Conservation (phyloP, 2,797 vertebrate species). For the Chrysocyon brachyurus region DNA sequence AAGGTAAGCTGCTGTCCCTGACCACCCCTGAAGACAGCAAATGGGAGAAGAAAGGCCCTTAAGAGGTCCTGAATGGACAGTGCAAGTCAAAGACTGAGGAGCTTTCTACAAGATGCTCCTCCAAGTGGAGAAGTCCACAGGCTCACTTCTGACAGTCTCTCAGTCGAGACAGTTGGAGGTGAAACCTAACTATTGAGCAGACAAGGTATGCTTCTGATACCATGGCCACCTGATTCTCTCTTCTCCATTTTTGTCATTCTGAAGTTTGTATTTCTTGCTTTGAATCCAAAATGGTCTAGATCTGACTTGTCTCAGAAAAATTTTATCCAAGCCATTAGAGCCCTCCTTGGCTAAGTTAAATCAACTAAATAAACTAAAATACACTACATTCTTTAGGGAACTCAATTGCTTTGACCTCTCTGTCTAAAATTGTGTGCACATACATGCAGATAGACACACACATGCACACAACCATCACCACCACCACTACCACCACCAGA, state of each 20-base stretch:
- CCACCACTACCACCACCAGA: not conserved
- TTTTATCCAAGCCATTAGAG: not conserved
- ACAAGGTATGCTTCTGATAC: not conserved
- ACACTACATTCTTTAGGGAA: not conserved
- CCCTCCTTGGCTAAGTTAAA: not conserved
- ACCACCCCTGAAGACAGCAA: not conserved
- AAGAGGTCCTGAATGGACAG: not conserved
- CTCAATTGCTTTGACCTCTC: not conserved
- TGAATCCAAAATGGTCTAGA: not conserved
- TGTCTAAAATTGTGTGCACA: not conserved
- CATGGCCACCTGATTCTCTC: not conserved
- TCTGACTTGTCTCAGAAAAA: conserved; percentile 3
- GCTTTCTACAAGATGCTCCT: not conserved
- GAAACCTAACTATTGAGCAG: not conserved
- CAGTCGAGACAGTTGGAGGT: accelerated
- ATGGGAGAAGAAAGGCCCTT: not conserved
- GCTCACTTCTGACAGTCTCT: not conserved
- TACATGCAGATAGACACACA: not conserved
- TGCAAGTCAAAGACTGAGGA: not conserved
- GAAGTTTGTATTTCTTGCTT: not conserved
- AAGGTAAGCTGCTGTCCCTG: not conserved
- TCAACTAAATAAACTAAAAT: not conserved
- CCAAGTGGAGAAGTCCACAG: not conserved
- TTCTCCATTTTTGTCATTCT: not conserved
- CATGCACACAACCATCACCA: too few species aligned